These are phyloP conservation scores for Spodoptera littoralis DNA, from an alignment of 2,888 invertebrate genomes.

Conservation along the genomic window DNA sequence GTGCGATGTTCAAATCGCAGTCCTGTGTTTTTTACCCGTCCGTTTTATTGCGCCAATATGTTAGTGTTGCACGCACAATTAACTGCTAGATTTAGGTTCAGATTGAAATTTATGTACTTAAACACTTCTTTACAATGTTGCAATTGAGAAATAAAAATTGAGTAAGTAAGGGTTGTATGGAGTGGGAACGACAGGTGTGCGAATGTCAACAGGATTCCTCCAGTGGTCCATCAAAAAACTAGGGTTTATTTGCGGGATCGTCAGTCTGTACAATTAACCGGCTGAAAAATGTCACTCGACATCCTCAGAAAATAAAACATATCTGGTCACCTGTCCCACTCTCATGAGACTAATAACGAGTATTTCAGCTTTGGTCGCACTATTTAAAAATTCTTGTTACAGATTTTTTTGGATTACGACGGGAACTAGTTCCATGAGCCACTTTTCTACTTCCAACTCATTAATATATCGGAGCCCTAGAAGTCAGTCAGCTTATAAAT, in stretches of 20 bases:
- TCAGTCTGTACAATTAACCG: constrained; percentile 77
- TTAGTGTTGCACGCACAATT: constrained; percentile 32
- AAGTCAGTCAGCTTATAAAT: constrained; percentile 13
- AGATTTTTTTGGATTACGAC: constrained; percentile 56
- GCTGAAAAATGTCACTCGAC: constrained; percentile 83
- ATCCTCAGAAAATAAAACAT: constrained; percentile 77
- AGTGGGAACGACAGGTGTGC: constrained; percentile 70
- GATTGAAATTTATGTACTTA: constrained; percentile 7
- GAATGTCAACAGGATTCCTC: constrained; percentile 74
- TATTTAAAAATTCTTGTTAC: constrained; percentile 55
- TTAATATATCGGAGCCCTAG: constrained; percentile 30
- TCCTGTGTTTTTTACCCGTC: constrained; percentile 46
- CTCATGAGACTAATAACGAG: constrained; percentile 64
- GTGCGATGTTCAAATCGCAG: constrained; percentile 55
- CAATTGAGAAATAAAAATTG: constrained; percentile 54
- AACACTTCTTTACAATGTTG: constrained; percentile 1
- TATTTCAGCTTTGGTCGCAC: constrained; percentile 55
- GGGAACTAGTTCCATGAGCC: constrained; percentile 47
- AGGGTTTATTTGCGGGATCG: constrained; percentile 70
- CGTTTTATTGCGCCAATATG: constrained; percentile 40
- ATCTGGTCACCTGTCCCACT: constrained; percentile 75
- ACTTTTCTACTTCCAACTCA: constrained; percentile 32
- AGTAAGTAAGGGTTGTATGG: constrained; percentile 57
- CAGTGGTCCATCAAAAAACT: constrained; percentile 77
- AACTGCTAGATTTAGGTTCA: constrained; percentile 23